Conservation (phyloP, 2,797 vertebrate species). For the Hemibagrus guttatus region DNA sequence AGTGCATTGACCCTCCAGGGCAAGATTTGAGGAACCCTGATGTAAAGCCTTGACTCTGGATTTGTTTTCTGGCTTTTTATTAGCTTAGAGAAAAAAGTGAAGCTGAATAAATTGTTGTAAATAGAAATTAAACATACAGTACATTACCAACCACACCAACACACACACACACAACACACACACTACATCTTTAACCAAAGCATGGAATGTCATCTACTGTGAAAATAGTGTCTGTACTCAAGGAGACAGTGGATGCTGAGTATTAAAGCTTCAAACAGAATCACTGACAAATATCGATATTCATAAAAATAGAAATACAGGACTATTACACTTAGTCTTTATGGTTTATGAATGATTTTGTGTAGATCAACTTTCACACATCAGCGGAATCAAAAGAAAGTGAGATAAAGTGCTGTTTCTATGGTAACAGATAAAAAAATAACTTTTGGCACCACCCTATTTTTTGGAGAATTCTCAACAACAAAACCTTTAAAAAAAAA, state of each 20-base stretch:
- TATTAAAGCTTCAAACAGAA: constrained; percentile 51
- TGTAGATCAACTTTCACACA: constrained; percentile 2
- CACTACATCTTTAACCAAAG: background rate
- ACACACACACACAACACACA: constrained; percentile 1
- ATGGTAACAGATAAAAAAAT: constrained; percentile 52
- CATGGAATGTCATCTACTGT: constrained; percentile 3
- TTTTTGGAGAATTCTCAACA: background rate
- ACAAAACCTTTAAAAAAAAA: background rate
- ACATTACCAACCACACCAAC: background rate
- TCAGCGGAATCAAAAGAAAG: background rate
- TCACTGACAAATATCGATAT: constrained; percentile 57
- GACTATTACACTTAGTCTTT: background rate
- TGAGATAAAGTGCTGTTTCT: constrained; percentile 47
- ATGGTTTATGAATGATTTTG: background rate
- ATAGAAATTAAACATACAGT: background rate
- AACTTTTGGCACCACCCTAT: constrained; percentile 31
- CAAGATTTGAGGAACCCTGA: no score
- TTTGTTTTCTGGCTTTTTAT: background rate
- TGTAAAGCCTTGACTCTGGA: background rate
- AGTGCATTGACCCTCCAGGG: no score
- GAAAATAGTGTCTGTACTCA: constrained; percentile 68
- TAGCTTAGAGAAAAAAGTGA: background rate
- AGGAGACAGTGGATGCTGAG: constrained; percentile 60
- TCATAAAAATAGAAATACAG: constrained; percentile 16
- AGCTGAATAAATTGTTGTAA: background rate